phyloP scores from a whole-genome alignment of 2,888 invertebrate species.

The Phyllotreta cruciferae region DNA sequence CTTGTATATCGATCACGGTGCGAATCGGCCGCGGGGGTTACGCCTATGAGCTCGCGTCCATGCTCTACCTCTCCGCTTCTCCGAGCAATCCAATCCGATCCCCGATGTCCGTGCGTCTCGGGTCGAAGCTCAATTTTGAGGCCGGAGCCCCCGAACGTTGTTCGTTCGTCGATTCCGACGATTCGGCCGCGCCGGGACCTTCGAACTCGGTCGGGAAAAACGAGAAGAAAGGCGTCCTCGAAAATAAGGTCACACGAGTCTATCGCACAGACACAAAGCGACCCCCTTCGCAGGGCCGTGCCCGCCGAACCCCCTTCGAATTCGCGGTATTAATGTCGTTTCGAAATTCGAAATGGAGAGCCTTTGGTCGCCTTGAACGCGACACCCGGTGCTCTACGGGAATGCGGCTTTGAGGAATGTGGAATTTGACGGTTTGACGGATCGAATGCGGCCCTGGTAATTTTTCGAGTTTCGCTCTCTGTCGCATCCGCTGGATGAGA shows the following conservation, averaged over 20 bases:
- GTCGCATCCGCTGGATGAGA: constrained; percentile 17
- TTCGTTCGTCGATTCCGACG: constrained; percentile 14
- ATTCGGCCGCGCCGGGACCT: constrained; percentile 14
- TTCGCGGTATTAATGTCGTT: neutral
- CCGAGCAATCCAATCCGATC: neutral
- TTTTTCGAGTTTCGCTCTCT: neutral
- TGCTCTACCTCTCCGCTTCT: constrained; percentile 6
- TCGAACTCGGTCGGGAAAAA: constrained; percentile 28
- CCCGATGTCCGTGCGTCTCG: constrained; percentile 1
- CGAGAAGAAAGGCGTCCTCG: constrained; percentile 28
- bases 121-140: constrained; percentile 4
- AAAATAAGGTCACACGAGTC: constrained; percentile 35
- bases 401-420: too few species aligned
- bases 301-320: neutral
- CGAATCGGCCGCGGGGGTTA: neutral
- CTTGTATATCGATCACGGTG: too few species aligned
- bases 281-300: constrained; percentile 17
- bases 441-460: too few species aligned
- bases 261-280: constrained; percentile 29
- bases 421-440: too few species aligned
- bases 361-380: neutral
- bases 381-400: neutral
- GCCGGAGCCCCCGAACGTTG: constrained; percentile 7
- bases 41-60: neutral
- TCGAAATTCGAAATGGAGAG: neutral